Evolutionary conservation across 2,888 invertebrate species (phyloP), one percentile per base, ranked within the genome.

Genomic region (Sphaeridia pumilis): DNA sequence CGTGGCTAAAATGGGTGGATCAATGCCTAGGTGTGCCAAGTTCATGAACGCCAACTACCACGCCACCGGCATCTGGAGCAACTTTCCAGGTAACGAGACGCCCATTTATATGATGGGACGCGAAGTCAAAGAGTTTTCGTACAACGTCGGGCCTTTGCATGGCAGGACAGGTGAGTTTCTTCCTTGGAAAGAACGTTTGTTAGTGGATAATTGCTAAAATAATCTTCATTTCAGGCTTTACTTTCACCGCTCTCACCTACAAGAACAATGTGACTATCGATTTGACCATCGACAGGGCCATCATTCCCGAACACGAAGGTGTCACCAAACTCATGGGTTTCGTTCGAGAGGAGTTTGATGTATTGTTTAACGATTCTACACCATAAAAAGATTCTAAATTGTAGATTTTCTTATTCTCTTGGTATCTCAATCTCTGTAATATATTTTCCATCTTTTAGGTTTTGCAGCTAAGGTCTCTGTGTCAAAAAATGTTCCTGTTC

Each of bases 101-200:
- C 12, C 28, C 4, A 49, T 49, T 42, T 42, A 28, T 12, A 49
- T 49, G 20, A 21, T 28, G 28, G 31, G 31, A 1, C n/a, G 20
- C 12, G 43, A 49, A 31, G 42, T 49, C 2, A 2, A 20, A 14
- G 43, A 43, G 10, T 49, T 49, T 43, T 49, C 49, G 10, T 49
- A 49, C 22, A 49, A 49, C 42, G 49, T 49, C n/a, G 49, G 31
- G 2, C 43, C 42, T 3, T 34, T 49, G 27, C 49, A 49, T 42
- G 49, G 49, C 12, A 21, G 43, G 12, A 49, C 49, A 43, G 49
- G 49, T 49, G 27, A 38, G 7, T 5, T 12, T 38, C 14, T 31
- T 10, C 31, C 31, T 31, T 31, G 10, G 31, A 31, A 10, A 31
- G 14, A 10, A 14, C 31, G 14, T 31, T 31, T 14, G 14, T 31